Base-by-base conservation (phyloP, 2,113 vertebrate genomes). In the Boleophthalmus pectinirostris region DNA sequence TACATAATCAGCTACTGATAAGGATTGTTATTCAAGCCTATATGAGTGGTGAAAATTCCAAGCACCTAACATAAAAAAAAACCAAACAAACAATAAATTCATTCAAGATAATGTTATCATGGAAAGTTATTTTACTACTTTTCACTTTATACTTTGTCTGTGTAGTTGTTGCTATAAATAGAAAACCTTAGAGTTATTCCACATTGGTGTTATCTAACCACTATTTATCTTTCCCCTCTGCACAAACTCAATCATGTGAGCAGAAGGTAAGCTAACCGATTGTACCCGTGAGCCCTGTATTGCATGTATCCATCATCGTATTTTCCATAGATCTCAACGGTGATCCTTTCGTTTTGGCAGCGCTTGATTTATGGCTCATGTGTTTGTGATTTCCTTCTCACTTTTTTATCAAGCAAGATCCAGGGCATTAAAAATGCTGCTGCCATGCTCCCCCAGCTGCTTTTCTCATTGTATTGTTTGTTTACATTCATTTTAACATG, bases 181-280 rank as follows among this genome's bases (percentile, higher is more conserved):
- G 51, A 21, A n/a, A 54, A n/a, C 20, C 18, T 13, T 15, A 38
- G 1, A 35, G 43, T n/a, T 38, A 24, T 35, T 25, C 45, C 69
- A 53, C 15, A 63, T 49, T 43, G 56, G 25, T 23, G 73, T 35
- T 66, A 38, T 35, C 23, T 57, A 21, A 75, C 70, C 75, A 16
- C 25, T 45, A 3, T 63, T 56, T 67, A 11, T 74, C 24, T 46
- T 13, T 72, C 43, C 51, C 69, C 15, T 64, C 47, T n/a, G n/a
- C 23, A 58, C 51, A 68, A 81, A 81, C 56, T 69, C 12, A 76
- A 81, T 72, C 54, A 18, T 29, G 79, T 71, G 85, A 84, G 72
- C 81, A 91, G 90, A 91, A 89, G 89, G 90, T 91, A 68, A 88
- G 90, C 80, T 2, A 69, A 13, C 23, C 66, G 64, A 69, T 53